A percentile compares a stretch with the other conserved stretches of the same genome.
Evolutionary conservation across 1,140 invertebrate species (phyloP).

Genomic region (Caerostris darwini): DNA sequence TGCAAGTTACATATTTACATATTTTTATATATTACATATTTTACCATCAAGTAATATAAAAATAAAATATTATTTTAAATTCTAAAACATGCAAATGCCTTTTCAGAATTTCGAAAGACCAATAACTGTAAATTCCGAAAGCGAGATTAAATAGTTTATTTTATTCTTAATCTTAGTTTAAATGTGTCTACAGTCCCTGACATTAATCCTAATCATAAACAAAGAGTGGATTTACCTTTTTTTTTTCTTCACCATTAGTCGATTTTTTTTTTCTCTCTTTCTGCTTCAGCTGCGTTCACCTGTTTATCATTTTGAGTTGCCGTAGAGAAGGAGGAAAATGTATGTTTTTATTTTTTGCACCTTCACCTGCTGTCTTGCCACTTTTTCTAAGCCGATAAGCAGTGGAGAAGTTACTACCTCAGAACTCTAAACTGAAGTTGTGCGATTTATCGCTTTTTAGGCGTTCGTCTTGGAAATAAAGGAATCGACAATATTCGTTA

Average conservation of each 20-base stretch:
- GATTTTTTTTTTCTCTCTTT: not conserved
- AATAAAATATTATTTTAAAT: too few relatives aligned
- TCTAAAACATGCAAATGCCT: too few relatives aligned
- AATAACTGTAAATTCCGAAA: not conserved
- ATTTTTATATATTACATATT: too few relatives aligned
- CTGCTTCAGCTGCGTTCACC: conserved; percentile 15
- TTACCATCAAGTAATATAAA: too few relatives aligned
- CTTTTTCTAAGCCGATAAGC: conserved; percentile 40
- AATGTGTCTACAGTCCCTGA: conserved; percentile 47
- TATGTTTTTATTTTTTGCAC: not conserved
- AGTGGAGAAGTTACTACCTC: not conserved
- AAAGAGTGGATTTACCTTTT: not conserved
- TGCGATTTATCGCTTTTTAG: conserved; percentile 9
- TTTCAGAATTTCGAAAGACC: too few relatives aligned
- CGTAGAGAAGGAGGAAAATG: not conserved
- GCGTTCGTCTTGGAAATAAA: not conserved
- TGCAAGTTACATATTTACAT: too few relatives aligned
- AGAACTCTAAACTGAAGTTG: not conserved
- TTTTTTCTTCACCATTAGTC: not conserved
- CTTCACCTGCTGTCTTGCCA: conserved; percentile 36
- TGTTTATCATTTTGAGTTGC: not conserved
- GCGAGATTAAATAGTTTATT: not conserved
- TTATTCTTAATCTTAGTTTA: not conserved
- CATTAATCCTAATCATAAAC: conserved; percentile 53
- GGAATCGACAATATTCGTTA: too few relatives aligned